A percentile compares a stretch with the other conserved stretches of the same genome.
phyloP scores from a whole-genome alignment of 2,113 vertebrate species.

The Speoplatyrhinus poulsoni region DNA sequence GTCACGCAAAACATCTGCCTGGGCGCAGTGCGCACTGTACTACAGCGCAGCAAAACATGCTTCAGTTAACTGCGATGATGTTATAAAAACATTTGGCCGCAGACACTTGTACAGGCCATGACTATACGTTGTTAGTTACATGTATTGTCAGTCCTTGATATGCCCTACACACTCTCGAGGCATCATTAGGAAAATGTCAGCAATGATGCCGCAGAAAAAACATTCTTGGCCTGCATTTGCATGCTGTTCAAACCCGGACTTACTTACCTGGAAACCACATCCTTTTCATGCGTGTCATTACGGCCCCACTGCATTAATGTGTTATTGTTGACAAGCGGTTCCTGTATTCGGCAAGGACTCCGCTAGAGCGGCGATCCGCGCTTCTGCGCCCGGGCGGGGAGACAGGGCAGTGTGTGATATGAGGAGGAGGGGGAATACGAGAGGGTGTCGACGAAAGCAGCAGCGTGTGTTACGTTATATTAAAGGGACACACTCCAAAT shows the following conservation, averaged over 20 bases:
- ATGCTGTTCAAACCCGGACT: not conserved
- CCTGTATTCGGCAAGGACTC: constrained; percentile 40
- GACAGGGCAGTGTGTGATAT: not conserved
- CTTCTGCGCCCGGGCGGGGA: constrained; percentile 32
- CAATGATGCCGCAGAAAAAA: not conserved
- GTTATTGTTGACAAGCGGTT: constrained; percentile 22
- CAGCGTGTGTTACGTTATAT: not conserved
- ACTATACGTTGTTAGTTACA: not conserved
- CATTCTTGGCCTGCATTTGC: not conserved
- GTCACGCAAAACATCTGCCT: constrained; percentile 48
- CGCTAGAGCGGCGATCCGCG: constrained; percentile 50
- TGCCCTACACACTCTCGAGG: constrained; percentile 13
- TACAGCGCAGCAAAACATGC: constrained; percentile 39
- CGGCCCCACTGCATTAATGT: constrained; percentile 27
- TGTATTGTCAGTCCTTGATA: constrained; percentile 15
- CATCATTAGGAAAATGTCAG: constrained; percentile 20
- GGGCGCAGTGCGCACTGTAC: constrained; percentile 48
- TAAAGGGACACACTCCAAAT: too few species aligned
- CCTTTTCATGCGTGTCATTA: constrained; percentile 5
- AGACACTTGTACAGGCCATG: not conserved
- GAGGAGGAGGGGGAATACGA: constrained; percentile 13
- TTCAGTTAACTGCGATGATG: not conserved
- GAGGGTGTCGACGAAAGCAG: not conserved
- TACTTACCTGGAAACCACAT: constrained; percentile 56
- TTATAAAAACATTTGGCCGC: not conserved